Percentiles rank a stretch among this genome's conserved stretches.
Evolutionary conservation across 2,113 vertebrate genomes (phyloP).

Genomic region (Saguinus imperator): DNA sequence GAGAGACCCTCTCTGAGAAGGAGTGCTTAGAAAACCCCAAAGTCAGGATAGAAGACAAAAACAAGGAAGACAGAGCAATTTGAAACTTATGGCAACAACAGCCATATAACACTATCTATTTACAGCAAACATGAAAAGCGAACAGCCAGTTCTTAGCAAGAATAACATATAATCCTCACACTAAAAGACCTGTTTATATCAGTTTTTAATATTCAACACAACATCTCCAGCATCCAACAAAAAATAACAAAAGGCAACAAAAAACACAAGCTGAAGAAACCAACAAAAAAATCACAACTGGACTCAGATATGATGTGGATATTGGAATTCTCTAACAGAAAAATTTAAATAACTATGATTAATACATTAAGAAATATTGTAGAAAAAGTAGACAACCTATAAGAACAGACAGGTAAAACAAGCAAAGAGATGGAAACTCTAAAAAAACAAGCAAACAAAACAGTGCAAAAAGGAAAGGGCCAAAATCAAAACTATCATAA

Average conservation of each 20-base stretch:
- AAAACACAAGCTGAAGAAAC: not conserved
- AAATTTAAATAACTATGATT: not conserved
- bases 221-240: not conserved
- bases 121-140: not conserved
- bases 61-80: not conserved
- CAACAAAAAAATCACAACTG: not conserved
- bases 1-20: not conserved
- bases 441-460: not conserved
- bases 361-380: not conserved
- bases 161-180: not conserved
- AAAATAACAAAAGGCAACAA: not conserved
- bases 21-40: not conserved
- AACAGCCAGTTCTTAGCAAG: not conserved
- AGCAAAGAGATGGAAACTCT: not conserved
- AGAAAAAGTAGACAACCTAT: not conserved
- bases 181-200: not conserved
- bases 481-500: not conserved
- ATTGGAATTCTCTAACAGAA: not conserved
- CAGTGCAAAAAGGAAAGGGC: not conserved
- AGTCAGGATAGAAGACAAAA: not conserved
- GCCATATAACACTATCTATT: not conserved
- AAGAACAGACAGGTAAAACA: not conserved
- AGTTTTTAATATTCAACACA: not conserved
- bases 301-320: not conserved
- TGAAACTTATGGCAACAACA: not conserved